Base-by-base conservation (phyloP, 2,113 vertebrate species). In the Sinocyclocheilus grahami region DNA sequence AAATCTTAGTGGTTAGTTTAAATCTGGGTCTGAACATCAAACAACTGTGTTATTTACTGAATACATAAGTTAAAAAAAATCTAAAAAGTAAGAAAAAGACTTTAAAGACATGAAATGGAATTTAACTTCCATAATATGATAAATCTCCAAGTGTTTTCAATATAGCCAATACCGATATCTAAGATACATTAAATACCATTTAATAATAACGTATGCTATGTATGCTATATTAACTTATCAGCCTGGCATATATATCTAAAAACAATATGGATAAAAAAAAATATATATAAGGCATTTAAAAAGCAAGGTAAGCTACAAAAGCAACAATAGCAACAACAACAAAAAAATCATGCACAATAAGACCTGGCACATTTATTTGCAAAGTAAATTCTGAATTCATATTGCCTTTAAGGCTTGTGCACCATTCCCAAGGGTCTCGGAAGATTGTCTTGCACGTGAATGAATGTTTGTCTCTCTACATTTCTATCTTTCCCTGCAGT, bases 401-500 rank as follows among this genome's bases (percentile, higher is more conserved):
- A 10, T 42, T 46, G 37, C 20, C 37, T 75, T 74, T 74, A 74
- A 74, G 39, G 39, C 33, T 39, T 39, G 10, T 33, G 24, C 30
- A 33, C 18, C 77, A 79, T 22, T 13, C 27, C 33, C 78, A 79
- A 79, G 33, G 18, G 55, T 79, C 11, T 18, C 30, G 14, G 14
- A 37, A 71, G 67, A 9, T 33, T 39, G 33, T 75, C 42, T 46
- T 75, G 72, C 39, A 75, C 13, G 0, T 39, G 22, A 75, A 46
- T 24, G 4, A 18, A 75, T 42, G 4, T 48, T 48, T 75, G 20
- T 67, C 60, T 82, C 27, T 60, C 72, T 69, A 42, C 24, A 27
- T 76, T 13, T 63, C 78, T 60, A 3, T 79, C 62, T 76, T 30
- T 71, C 37, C 33, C 78, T 75, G 69, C 58, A 78, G 33, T 77